Conservation (phyloP, 2,113 vertebrate species). For the Elaphurus davidianus region DNA sequence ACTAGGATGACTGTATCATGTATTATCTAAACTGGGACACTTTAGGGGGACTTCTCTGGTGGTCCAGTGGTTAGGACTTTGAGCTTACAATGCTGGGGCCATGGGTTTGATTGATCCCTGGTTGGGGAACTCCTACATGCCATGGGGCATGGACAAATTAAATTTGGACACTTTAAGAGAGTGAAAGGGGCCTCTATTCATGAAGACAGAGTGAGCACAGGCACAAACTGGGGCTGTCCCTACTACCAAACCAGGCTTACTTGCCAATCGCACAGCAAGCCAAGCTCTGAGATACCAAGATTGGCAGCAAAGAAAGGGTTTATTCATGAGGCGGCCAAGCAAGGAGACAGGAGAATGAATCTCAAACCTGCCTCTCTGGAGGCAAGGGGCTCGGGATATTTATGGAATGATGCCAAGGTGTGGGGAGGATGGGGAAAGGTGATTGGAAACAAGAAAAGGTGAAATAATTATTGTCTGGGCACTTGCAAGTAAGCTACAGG, state of each 20-base stretch:
- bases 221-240: background rate
- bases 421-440: background rate
- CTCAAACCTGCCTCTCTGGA: background rate
- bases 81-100: background rate
- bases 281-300: background rate
- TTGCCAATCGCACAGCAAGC: background rate
- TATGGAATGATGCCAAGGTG: background rate
- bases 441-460: background rate
- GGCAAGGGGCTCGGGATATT: background rate
- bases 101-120: background rate
- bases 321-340: background rate
- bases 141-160: background rate
- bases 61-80: background rate
- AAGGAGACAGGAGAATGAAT: background rate
- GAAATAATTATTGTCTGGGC: background rate
- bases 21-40: background rate
- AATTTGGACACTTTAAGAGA: background rate
- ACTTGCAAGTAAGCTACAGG: background rate
- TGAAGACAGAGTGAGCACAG: background rate
- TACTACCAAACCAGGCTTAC: background rate
- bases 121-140: background rate
- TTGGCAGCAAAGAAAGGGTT: background rate
- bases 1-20: background rate
- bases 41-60: background rate
- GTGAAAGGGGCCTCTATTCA: background rate